Evolutionary conservation across 1,140 invertebrate genomes (phyloP).

Genomic region (Globodera rostochiensis): DNA sequence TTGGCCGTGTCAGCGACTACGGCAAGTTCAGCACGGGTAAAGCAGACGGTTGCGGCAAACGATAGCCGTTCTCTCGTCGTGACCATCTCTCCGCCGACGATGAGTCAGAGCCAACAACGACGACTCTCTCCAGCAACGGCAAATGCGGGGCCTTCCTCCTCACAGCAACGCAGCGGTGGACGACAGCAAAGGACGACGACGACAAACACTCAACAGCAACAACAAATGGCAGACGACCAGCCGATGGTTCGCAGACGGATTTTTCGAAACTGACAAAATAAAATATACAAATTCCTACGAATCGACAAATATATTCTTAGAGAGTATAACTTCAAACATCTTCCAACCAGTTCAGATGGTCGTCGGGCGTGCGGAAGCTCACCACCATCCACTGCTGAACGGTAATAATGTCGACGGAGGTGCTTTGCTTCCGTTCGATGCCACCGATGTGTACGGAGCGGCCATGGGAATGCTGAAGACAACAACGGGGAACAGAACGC

Average conservation of each 20-base stretch:
- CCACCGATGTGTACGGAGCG: not conserved
- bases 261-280: no score
- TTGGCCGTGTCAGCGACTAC: not conserved
- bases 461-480: slow-evolving; percentile 10
- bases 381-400: not conserved
- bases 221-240: not conserved
- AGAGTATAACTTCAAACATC: no score
- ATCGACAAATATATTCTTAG: no score
- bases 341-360: not conserved
- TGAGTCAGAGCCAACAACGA: not conserved
- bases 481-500: not conserved
- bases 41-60: not conserved
- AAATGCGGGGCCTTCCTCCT: not conserved
- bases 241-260: not conserved
- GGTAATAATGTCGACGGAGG: not conserved
- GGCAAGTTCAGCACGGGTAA: not conserved
- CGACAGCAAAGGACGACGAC: not conserved
- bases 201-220: not conserved
- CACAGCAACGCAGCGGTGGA: not conserved
- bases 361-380: not conserved
- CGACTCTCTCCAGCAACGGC: not conserved
- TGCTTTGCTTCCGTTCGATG: not conserved
- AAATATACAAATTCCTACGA: no score
- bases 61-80: not conserved
- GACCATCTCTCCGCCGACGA: not conserved